These are phyloP conservation scores for Mechanitis mazaeus DNA, from an alignment of 2,888 invertebrate species.

Conservation along the genomic window DNA sequence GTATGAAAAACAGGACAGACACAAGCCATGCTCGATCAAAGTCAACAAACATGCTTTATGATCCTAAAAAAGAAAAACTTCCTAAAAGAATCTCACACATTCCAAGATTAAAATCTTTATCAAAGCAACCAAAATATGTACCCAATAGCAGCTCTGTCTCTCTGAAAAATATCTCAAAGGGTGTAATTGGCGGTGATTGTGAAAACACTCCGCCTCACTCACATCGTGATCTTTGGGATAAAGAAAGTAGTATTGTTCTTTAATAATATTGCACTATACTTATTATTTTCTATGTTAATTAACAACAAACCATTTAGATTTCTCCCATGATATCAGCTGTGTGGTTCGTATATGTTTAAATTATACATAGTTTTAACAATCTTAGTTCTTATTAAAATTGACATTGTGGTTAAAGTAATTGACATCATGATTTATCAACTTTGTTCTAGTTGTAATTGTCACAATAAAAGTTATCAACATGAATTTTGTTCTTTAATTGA, in stretches of 20 bases:
- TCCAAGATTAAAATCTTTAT: slow-evolving; percentile 61
- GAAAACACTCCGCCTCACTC: slow-evolving; percentile 72
- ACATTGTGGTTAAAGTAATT: neutral
- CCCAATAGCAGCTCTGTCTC: slow-evolving; percentile 54
- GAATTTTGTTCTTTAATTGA: neutral
- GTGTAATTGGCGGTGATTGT: slow-evolving; percentile 57
- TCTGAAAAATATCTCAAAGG: slow-evolving; percentile 55
- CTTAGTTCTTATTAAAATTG: slow-evolving; percentile 1
- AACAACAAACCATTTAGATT: neutral
- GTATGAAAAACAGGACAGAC: slow-evolving; percentile 70
- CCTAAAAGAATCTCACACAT: slow-evolving; percentile 62
- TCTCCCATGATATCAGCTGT: neutral
- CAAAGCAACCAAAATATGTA: slow-evolving; percentile 46
- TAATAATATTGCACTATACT: slow-evolving; percentile 25
- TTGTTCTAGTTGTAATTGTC: slow-evolving; percentile 16
- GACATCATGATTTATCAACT: slow-evolving; percentile 16
- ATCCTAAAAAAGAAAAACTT: slow-evolving; percentile 50
- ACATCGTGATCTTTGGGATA: slow-evolving; percentile 69
- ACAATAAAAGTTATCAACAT: neutral
- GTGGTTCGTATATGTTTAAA: neutral
- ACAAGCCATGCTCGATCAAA: slow-evolving; percentile 59
- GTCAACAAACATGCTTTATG: slow-evolving; percentile 59
- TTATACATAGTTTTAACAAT: neutral
- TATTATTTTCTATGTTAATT: neutral
- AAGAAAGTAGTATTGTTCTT: slow-evolving; percentile 69